Conservation (phyloP, 2,888 invertebrate species). For the Sclerodermus sp. region DNA sequence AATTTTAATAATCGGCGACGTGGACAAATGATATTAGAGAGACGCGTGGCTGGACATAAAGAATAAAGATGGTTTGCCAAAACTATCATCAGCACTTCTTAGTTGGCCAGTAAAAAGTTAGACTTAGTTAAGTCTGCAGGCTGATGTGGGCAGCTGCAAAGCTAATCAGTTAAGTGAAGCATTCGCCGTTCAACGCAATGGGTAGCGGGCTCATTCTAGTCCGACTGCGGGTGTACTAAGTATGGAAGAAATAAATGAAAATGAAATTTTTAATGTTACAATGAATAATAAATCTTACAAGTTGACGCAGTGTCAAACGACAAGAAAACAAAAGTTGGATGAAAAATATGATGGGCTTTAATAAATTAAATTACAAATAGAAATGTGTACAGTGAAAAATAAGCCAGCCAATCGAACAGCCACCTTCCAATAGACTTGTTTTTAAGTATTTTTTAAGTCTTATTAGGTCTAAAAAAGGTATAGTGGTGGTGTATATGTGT, state of each 20-base stretch:
- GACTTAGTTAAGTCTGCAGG: constrained; percentile 49
- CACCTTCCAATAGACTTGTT: constrained; percentile 53
- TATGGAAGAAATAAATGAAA: constrained; percentile 4
- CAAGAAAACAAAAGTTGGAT: not conserved
- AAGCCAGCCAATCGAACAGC: constrained; percentile 32
- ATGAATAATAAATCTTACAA: not conserved
- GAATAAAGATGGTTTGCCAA: too few species aligned
- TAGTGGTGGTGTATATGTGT: constrained; percentile 42
- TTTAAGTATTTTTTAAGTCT: constrained; percentile 56
- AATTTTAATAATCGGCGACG: too few species aligned
- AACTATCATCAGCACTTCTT: constrained; percentile 23
- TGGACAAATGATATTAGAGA: too few species aligned
- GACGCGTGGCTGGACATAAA: too few species aligned
- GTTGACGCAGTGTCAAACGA: not conserved
- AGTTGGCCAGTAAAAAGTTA: constrained; percentile 55
- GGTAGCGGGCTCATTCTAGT: constrained; percentile 40
- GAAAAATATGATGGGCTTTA: not conserved
- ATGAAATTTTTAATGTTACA: not conserved
- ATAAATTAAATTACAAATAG: constrained; percentile 24
- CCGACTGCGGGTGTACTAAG: constrained; percentile 19
- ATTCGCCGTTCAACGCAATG: too few species aligned
- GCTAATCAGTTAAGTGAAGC: too few species aligned
- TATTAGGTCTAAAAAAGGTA: constrained; percentile 46
- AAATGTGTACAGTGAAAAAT: constrained; percentile 41
- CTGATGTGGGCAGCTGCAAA: constrained; percentile 17